Conservation (phyloP, 2,113 vertebrate species). For the Clarias batrachus region DNA sequence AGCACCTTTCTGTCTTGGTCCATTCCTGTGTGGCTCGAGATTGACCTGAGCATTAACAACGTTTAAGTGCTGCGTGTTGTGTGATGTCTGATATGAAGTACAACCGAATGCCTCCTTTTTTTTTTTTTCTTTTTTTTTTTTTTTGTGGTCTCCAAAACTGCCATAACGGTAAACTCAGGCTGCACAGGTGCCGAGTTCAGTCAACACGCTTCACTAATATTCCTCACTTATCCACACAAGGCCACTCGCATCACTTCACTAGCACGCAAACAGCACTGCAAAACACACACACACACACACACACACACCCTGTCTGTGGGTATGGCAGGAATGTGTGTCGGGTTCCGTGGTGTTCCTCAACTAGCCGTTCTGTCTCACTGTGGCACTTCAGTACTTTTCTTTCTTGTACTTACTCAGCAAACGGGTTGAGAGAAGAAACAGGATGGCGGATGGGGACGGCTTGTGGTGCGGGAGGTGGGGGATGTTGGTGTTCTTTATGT, state of each 20-base stretch:
- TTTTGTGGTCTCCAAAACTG: slow-evolving; percentile 50
- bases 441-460: too few species aligned
- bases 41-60: slow-evolving; percentile 43
- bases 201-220: slow-evolving; percentile 35
- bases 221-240: not conserved
- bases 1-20: slow-evolving; percentile 27
- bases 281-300: not conserved
- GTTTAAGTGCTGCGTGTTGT: slow-evolving; percentile 18
- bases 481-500: slow-evolving; percentile 12
- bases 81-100: slow-evolving; percentile 11
- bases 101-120: slow-evolving; percentile 1
- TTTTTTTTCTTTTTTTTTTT: not conserved
- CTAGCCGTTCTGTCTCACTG: slow-evolving; percentile 18
- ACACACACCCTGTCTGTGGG: not conserved
- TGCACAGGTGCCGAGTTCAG: slow-evolving; percentile 48
- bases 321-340: not conserved
- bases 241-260: slow-evolving; percentile 16
- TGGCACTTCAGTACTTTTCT: not conserved
- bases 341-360: slow-evolving; percentile 12
- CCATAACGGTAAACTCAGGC: slow-evolving; percentile 55
- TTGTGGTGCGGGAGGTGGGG: not conserved
- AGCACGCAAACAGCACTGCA: not conserved
- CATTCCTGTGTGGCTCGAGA: slow-evolving; percentile 46
- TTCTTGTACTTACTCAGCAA: not conserved
- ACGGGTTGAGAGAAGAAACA: not conserved